A percentile compares a stretch with the other conserved stretches of the same genome.
These are phyloP conservation scores for Pyrocoelia pectoralis DNA, from an alignment of 2,888 invertebrate species.

Conservation along the genomic window DNA sequence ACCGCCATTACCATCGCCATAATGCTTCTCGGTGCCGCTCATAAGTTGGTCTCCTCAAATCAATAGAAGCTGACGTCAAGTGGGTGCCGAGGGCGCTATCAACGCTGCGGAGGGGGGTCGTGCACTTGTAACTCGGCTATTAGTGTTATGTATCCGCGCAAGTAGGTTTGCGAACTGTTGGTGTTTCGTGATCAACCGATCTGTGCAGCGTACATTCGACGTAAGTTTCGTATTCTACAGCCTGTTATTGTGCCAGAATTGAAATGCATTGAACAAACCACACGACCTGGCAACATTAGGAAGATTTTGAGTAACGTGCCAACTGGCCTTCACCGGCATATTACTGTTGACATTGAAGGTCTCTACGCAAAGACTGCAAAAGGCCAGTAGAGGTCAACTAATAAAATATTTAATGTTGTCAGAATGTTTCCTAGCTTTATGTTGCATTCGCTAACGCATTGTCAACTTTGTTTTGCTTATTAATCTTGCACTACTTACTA, in stretches of 20 bases:
- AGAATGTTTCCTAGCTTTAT: slow-evolving; percentile 40
- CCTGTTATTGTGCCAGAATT: slow-evolving; percentile 41
- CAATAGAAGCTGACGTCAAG: slow-evolving; percentile 61
- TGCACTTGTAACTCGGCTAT: slow-evolving; percentile 62
- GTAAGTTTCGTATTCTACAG: slow-evolving; percentile 51
- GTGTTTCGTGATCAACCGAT: slow-evolving; percentile 58
- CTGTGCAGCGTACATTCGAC: slow-evolving; percentile 55
- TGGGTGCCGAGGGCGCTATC: slow-evolving; percentile 58
- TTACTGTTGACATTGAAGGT: slow-evolving; percentile 62
- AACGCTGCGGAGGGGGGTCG: slow-evolving; percentile 57
- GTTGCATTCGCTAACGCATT: slow-evolving; percentile 27
- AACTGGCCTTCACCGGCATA: slow-evolving; percentile 60
- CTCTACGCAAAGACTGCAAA: slow-evolving; percentile 60
- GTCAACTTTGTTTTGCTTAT: slow-evolving; percentile 15
- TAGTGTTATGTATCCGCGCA: slow-evolving; percentile 62
- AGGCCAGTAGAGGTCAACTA: slow-evolving; percentile 61
- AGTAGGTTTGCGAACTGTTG: slow-evolving; percentile 58
- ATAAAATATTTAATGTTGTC: slow-evolving; percentile 51
- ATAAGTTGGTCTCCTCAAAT: slow-evolving; percentile 52
- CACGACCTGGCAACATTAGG: slow-evolving; percentile 25
- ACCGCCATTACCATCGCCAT: slow-evolving; percentile 49
- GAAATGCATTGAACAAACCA: slow-evolving; percentile 25
- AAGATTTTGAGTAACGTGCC: slow-evolving; percentile 51
- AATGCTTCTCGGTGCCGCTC: slow-evolving; percentile 19
- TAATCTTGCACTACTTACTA: slow-evolving; percentile 16